Base-by-base conservation (phyloP, 1,140 invertebrate genomes). In the Dysdera silvatica region DNA sequence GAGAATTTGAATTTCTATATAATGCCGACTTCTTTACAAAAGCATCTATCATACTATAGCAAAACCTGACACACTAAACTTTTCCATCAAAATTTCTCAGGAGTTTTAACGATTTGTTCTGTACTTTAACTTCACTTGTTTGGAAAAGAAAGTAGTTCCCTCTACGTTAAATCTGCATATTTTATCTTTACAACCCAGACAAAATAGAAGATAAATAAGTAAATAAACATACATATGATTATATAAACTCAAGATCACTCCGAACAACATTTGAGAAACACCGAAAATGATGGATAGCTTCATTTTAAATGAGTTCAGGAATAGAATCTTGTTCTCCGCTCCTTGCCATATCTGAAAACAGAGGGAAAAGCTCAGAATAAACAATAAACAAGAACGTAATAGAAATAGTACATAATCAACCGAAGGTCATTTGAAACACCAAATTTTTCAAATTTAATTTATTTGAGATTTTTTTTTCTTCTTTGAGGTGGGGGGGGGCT, bases 231-330 rank as follows among this genome's bases (percentile, higher is more conserved):
- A 76, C 75, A 55, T 69, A 64, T 76, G 69, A 67, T 77, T 78
- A 57, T 68, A 75, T 2, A 74, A 49, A 40, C 73, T 74, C 8
- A 95, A 81, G 4, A 84, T 75, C 12, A 94, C 86, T 41, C 91
- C 91, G 76, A 94, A 95, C 68, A 92, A 77, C 91, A 95, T 95
- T 74, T 95, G 91, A 67, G 85, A 77, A 0, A 95, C 87, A 5
- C 91, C 91, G 67, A 95, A 82, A 70, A 95, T 92, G 45, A 95
- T 91, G 0, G 91, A 94, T 52, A 95, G 86, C 76, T 95, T 95
- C 91, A 95, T 95, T 77, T 95, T 95, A 76, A 90, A 95, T 0
- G 89, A 87, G 76, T 94, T 95, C 65, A 89, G 82, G 72, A 92
- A 94, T 45, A 91, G 86, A 59, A 95, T 93, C 51, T 82, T 82